Percentiles rank a stretch among this genome's conserved stretches.
Conservation (phyloP, 1,140 invertebrate genomes). For the Protaetia brevitarsis region DNA sequence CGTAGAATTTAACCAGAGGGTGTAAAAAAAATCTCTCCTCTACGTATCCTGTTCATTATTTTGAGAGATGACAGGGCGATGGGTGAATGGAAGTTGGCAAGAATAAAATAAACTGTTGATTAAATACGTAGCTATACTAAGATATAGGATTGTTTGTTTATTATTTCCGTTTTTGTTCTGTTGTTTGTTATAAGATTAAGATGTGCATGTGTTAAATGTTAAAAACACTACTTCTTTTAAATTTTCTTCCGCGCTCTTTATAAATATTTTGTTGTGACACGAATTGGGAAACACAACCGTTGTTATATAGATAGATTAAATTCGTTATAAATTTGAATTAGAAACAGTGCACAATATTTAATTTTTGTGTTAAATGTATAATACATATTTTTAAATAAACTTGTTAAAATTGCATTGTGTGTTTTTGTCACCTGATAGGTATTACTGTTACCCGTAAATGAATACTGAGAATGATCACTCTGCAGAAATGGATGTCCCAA, state of each 20-base stretch:
- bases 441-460: too few relatives aligned
- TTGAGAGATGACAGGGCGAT: too few relatives aligned
- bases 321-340: constrained; percentile 21
- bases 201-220: constrained; percentile 19
- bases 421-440: neutral
- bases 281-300: neutral
- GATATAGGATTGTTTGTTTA: constrained; percentile 29
- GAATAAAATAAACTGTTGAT: too few relatives aligned
- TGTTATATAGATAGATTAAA: constrained; percentile 23
- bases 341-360: neutral
- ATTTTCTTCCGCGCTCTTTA: constrained; percentile 20
- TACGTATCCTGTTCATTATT: too few relatives aligned
- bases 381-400: constrained; percentile 16
- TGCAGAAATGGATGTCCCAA: too few relatives aligned
- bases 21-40: too few relatives aligned
- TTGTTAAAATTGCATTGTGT: neutral
- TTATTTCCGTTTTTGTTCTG: constrained; percentile 25
- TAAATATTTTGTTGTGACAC: constrained; percentile 23
- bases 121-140: constrained; percentile 15
- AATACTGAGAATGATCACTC: too few relatives aligned
- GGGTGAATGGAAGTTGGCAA: too few relatives aligned
- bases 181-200: constrained; percentile 20
- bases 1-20: too few relatives aligned
- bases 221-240: constrained; percentile 21
- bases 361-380: constrained; percentile 17